phyloP scores from a whole-genome alignment of 2,113 vertebrate species.

The Hyaena hyaena region DNA sequence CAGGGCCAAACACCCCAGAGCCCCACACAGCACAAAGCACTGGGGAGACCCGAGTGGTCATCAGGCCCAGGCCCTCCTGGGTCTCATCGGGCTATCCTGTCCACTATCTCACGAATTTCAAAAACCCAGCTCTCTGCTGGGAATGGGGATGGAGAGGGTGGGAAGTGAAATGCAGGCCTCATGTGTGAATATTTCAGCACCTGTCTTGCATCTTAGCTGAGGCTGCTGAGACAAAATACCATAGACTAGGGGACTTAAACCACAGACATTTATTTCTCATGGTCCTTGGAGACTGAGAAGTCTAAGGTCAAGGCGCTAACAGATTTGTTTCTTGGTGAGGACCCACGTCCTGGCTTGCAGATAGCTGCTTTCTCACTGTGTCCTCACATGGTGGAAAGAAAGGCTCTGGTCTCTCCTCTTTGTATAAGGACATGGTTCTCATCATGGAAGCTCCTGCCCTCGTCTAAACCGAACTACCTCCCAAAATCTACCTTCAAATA shows the following conservation, averaged over 20 bases:
- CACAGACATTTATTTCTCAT: neutral
- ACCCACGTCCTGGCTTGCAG: neutral
- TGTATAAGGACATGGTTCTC: neutral
- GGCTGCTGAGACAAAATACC: neutral
- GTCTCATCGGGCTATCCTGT: neutral
- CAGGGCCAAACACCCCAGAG: neutral
- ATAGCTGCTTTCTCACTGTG: accelerated
- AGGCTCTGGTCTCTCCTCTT: neutral
- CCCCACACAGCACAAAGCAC: neutral
- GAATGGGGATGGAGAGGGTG: neutral
- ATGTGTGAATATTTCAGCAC: neutral
- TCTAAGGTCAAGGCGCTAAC: neutral
- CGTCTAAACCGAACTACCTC: neutral
- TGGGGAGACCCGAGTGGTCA: neutral
- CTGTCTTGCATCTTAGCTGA: neutral
- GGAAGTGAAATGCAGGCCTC: neutral
- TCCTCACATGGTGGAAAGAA: neutral
- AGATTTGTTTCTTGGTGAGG: neutral
- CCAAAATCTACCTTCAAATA: neutral
- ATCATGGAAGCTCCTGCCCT: neutral
- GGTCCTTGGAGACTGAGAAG: neutral
- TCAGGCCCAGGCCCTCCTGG: neutral
- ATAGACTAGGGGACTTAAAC: neutral
- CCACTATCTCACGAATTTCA: neutral
- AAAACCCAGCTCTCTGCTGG: neutral